These are phyloP conservation scores for Leptopilina drosophilae DNA, from an alignment of 2,888 invertebrate genomes.

Conservation along the genomic window DNA sequence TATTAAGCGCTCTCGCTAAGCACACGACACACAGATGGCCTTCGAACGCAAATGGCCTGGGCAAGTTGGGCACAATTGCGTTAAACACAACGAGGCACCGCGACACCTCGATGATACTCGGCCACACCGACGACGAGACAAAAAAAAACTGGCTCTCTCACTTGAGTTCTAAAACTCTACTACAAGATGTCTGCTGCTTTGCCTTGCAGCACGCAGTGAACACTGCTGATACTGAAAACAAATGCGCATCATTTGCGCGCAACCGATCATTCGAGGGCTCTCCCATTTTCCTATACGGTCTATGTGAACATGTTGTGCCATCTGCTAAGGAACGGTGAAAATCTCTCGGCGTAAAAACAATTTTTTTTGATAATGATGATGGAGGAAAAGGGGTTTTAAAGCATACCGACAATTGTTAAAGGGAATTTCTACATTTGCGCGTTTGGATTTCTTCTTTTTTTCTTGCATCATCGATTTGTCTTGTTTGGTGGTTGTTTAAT, in stretches of 20 bases:
- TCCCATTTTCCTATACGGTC: not conserved
- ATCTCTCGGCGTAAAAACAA: not conserved
- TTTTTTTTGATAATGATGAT: too few relatives aligned
- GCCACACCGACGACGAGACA: conserved; percentile 69
- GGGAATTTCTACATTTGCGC: not conserved
- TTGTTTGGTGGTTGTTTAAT: too few relatives aligned
- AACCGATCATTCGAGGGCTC: conserved; percentile 72
- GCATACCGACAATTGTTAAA: conserved; percentile 36
- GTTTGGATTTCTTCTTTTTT: too few relatives aligned
- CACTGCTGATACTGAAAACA: conserved; percentile 52
- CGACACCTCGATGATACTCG: conserved; percentile 62
- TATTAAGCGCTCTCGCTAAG: conserved; percentile 49
- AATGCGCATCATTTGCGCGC: conserved; percentile 71
- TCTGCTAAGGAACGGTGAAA: not conserved
- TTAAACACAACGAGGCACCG: conserved; percentile 60
- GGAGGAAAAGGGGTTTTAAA: not conserved
- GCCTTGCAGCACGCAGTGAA: conserved; percentile 71
- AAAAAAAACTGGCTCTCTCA: conserved; percentile 49
- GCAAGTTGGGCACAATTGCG: conserved; percentile 50
- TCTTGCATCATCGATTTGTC: too few relatives aligned
- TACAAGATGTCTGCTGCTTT: conserved; percentile 71
- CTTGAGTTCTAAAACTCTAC: conserved; percentile 63
- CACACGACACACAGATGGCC: conserved; percentile 56
- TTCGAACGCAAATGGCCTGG: conserved; percentile 49
- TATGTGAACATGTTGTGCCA: not conserved